A percentile compares a stretch with the other conserved stretches of the same genome.
These are phyloP conservation scores for Leptoclinus maculatus DNA, from an alignment of 2,797 vertebrate species.

Conservation along the genomic window DNA sequence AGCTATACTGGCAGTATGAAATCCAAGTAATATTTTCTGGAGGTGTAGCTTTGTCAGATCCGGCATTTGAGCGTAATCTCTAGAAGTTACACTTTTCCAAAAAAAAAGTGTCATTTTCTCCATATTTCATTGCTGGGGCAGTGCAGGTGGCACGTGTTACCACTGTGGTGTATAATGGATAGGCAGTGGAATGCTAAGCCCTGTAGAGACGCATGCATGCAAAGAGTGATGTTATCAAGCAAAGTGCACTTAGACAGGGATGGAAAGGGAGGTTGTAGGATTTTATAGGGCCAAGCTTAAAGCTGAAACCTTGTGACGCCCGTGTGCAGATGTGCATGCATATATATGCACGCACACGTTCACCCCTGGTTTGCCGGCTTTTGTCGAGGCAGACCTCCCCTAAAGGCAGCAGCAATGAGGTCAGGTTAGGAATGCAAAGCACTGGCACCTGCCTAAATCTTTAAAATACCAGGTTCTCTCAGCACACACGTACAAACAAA, in stretches of 20 bases:
- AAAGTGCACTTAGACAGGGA: background rate
- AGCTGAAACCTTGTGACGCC: constrained; percentile 1
- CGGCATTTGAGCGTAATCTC: constrained; percentile 20
- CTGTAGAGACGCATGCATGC: constrained; percentile 20
- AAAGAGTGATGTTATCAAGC: constrained; percentile 46
- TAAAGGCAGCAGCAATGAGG: constrained; percentile 63
- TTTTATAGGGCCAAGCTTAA: constrained; percentile 23
- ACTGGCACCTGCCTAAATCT: constrained; percentile 75
- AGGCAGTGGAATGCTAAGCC: constrained; percentile 5
- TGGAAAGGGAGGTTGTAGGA: constrained; percentile 10
- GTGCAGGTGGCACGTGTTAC: constrained; percentile 21
- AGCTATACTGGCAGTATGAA: constrained; percentile 29
- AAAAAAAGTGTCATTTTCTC: constrained; percentile 14
- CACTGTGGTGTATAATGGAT: constrained; percentile 4
- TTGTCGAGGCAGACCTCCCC: constrained; percentile 61
- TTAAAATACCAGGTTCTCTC: constrained; percentile 62
- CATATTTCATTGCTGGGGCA: constrained; percentile 9
- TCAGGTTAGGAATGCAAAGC: constrained; percentile 75
- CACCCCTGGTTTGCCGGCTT: constrained; percentile 10
- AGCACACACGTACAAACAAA: constrained; percentile 37
- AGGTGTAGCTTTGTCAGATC: constrained; percentile 22
- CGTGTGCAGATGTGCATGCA: background rate
- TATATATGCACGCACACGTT: background rate
- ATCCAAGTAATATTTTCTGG: constrained; percentile 34
- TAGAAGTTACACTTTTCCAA: constrained; percentile 18